Evolutionary conservation across 1,140 invertebrate genomes (phyloP).

Genomic region (Hirudo medicinalis): DNA sequence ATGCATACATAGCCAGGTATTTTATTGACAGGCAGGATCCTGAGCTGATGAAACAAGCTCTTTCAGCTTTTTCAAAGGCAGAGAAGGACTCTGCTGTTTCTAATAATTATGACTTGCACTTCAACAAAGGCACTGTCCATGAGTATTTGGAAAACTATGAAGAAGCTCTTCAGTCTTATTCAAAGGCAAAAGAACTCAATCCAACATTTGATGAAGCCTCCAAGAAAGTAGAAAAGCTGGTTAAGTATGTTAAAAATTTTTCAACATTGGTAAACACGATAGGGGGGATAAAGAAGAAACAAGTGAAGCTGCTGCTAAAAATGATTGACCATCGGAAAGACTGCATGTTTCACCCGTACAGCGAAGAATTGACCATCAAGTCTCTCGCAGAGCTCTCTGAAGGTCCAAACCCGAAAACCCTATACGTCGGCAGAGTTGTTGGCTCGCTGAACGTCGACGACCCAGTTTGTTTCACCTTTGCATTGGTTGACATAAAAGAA

Average conservation of each 20-base stretch:
- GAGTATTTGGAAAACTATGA: slow-evolving; percentile 68
- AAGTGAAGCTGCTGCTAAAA: slow-evolving; percentile 30
- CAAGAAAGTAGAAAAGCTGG: slow-evolving; percentile 49
- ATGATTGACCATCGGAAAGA: slow-evolving; percentile 20
- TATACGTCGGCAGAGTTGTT: not conserved
- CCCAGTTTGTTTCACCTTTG: slow-evolving; percentile 52
- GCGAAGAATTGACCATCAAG: not conserved
- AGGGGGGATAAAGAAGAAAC: slow-evolving; percentile 57
- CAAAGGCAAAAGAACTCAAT: slow-evolving; percentile 53
- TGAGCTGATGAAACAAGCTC: slow-evolving; percentile 55
- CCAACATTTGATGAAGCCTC: slow-evolving; percentile 58
- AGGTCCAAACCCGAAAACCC: not conserved
- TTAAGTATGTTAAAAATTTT: slow-evolving; percentile 55
- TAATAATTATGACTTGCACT: slow-evolving; percentile 66
- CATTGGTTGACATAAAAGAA: slow-evolving; percentile 58
- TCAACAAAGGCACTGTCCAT: slow-evolving; percentile 68
- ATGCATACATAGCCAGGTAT: slow-evolving; percentile 68
- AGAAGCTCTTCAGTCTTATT: slow-evolving; percentile 55
- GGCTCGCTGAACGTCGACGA: slow-evolving; percentile 7
- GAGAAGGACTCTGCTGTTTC: slow-evolving; percentile 58
- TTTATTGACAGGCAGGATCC: slow-evolving; percentile 63
- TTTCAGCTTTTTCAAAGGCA: slow-evolving; percentile 68
- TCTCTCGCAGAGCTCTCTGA: not conserved
- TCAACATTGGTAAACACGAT: slow-evolving; percentile 46
- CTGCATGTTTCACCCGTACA: not conserved